A percentile compares a stretch with the other conserved stretches of the same genome.
Conservation (phyloP, 2,888 invertebrate genomes). For the Hypsopygia costalis region DNA sequence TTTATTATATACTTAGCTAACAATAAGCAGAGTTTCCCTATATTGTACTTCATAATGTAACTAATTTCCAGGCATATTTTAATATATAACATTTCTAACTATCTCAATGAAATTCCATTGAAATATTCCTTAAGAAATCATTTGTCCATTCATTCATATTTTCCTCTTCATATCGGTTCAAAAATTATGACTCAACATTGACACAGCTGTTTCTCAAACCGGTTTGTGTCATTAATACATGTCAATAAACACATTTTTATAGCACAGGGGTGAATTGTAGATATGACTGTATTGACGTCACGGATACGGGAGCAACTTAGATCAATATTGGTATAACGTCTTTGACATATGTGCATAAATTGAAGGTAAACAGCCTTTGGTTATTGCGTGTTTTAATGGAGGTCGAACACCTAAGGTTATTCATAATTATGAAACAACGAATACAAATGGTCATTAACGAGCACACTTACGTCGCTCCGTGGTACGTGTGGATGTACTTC, state of each 20-base stretch:
- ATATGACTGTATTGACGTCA: constrained; percentile 1
- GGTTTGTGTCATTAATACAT: not conserved
- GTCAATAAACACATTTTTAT: constrained; percentile 1
- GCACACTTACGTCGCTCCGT: not conserved
- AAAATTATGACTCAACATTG: not conserved
- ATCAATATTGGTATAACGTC: constrained; percentile 3
- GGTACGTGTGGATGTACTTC: too few relatives aligned
- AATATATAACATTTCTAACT: too few relatives aligned
- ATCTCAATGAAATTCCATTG: too few relatives aligned
- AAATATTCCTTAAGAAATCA: too few relatives aligned
- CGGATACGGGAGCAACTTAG: not conserved
- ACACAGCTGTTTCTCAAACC: not conserved
- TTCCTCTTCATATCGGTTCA: not conserved
- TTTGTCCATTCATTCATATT: too few relatives aligned
- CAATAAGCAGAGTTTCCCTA: too few relatives aligned
- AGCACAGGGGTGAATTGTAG: not conserved
- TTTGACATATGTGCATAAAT: not conserved
- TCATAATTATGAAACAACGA: constrained; percentile 1
- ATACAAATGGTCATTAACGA: not conserved
- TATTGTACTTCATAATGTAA: too few relatives aligned
- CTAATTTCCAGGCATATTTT: too few relatives aligned
- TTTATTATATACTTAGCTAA: too few relatives aligned
- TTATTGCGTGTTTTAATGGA: constrained; percentile 5
- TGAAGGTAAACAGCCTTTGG: constrained; percentile 8
- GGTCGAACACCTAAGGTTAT: constrained; percentile 3